These are phyloP conservation scores for Spilogale gracilis DNA, from an alignment of 2,113 vertebrate species.

Conservation along the genomic window DNA sequence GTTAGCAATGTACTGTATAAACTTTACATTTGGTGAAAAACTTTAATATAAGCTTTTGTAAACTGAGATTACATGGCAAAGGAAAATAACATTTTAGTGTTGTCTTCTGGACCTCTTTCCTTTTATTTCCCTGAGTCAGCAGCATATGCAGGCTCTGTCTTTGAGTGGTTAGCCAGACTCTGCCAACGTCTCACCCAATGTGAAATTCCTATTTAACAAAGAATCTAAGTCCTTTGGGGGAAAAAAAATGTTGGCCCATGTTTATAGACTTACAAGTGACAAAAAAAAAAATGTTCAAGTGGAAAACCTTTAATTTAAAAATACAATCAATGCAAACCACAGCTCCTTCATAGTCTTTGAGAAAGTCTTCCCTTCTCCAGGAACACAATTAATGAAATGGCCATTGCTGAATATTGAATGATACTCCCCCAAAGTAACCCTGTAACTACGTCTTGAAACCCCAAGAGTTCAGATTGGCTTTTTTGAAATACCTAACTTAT, in stretches of 20 bases:
- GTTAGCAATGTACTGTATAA: conserved; percentile 57
- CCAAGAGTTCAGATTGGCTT: neutral
- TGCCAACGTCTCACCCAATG: neutral
- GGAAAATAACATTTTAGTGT: conserved; percentile 28
- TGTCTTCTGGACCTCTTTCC: neutral
- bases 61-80: conserved; percentile 23
- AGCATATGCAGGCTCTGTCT: neutral
- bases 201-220: conserved; percentile 53
- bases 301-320: conserved; percentile 58
- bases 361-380: neutral
- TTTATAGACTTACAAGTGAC: neutral
- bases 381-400: neutral
- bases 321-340: neutral
- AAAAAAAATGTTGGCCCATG: neutral
- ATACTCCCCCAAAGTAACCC: neutral
- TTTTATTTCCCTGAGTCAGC: conserved; percentile 51
- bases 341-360: neutral
- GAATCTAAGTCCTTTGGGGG: neutral
- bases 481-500: neutral
- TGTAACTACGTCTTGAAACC: neutral
- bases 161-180: conserved; percentile 16
- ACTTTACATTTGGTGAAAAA: conserved; percentile 54
- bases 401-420: neutral
- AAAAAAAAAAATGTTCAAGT: conserved; percentile 14
- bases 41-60: conserved; percentile 54